phyloP scores from a whole-genome alignment of 2,888 invertebrate genomes.

The Leucophenga maculata region DNA sequence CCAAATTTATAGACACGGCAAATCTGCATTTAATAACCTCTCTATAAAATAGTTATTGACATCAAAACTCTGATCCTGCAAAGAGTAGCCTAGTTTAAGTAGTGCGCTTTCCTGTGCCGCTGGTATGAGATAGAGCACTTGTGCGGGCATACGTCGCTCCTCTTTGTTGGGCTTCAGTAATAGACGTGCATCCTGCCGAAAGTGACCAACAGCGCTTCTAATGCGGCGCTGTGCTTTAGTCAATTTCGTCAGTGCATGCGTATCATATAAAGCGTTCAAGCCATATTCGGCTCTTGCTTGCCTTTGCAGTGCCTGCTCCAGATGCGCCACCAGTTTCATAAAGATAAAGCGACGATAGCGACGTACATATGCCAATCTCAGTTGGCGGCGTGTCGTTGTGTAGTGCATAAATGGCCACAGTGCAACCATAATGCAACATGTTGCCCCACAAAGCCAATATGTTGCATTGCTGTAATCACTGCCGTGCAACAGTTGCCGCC shows the following conservation, averaged over 20 bases:
- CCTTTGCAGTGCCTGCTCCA: conserved; percentile 43
- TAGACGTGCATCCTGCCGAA: conserved; percentile 46
- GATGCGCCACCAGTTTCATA: conserved; percentile 48
- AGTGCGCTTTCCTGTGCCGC: conserved; percentile 35
- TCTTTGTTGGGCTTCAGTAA: conserved; percentile 46
- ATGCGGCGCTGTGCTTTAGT: conserved; percentile 39
- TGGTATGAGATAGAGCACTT: conserved; percentile 44
- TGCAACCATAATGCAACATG: neutral
- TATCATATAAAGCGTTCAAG: neutral
- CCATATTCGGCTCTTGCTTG: neutral
- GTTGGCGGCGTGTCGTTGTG: neutral
- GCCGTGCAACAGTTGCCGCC: conserved; percentile 33
- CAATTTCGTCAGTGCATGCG: neutral
- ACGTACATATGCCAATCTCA: conserved; percentile 4
- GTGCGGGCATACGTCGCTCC: conserved; percentile 43
- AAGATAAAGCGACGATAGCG: conserved; percentile 47
- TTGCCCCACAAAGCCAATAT: neutral
- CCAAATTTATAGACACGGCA: conserved; percentile 37
- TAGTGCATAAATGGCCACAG: neutral
- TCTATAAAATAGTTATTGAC: conserved; percentile 42
- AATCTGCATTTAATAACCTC: conserved; percentile 46
- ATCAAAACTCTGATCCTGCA: conserved; percentile 32
- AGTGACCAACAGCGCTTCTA: conserved; percentile 44
- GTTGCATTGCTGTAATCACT: neutral
- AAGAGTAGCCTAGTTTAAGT: conserved; percentile 36